Evolutionary conservation across 92 coral and sea anemone species (phyloP), one percentile per base, ranked within the genome.

Genomic region (Heliopora coerulea): DNA sequence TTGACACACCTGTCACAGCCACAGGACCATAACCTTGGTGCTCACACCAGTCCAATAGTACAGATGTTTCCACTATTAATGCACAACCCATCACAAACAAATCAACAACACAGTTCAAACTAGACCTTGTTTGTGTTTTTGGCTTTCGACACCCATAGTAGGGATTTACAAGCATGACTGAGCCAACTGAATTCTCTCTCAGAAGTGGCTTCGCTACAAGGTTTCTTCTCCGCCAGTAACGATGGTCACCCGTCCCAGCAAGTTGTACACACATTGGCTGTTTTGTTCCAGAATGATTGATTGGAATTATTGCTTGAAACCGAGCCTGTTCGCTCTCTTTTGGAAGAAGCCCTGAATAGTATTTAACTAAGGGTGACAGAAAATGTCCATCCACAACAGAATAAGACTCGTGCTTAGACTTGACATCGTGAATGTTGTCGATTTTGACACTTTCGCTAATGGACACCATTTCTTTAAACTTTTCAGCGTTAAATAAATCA

Each of bases 241-340:
- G 79, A 60, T 93, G 98, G 81, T 93, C 98, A 21, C 98, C 98
- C 0, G 98, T 93, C 0, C 98, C 98, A 26, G 98, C 98, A 8
- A 93, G 65, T 24, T 89, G 96, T 11, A 93, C 79, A 54, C 98
- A 93, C 49, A 86, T 74, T 2, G 98, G 95, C 54, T 83, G 86
- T 61, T 86, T 86, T 49, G 66, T 84, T 32, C 82, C 79, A 27
- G 81, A 77, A 20, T 49, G 82, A 88, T 79, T 73, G 33, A 79
- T 89, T 26, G 98, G 98, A 20, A 88, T 49, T 23, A 93, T 77
- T 42, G 88, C 84, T 73, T 93, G 98, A 81, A 93, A 93, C 29
- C 81, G 60, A 73, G 98, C 98, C 59, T 67, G 65, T 82, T 90
- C 91, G 68, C 98, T 93, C 80, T 93, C 96, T 73, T 84, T 79